A percentile compares a stretch with the other conserved stretches of the same genome.
These are phyloP conservation scores for Vollenhovia emeryi DNA, from an alignment of 1,140 invertebrate genomes.

Conservation along the genomic window DNA sequence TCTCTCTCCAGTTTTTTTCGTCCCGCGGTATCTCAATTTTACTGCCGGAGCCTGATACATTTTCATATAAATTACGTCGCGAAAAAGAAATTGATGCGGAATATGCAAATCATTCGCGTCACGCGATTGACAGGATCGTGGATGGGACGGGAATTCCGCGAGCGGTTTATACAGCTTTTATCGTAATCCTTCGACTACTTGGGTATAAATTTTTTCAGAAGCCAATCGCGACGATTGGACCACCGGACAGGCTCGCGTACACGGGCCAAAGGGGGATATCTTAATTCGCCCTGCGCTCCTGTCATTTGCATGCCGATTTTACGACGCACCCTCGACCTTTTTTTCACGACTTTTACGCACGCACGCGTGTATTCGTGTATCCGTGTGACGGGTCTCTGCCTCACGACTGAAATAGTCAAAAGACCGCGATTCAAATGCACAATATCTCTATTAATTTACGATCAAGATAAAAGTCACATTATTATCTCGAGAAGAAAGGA, in stretches of 20 bases:
- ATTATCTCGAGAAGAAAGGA: neutral
- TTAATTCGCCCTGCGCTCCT: constrained; percentile 61
- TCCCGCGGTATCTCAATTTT: neutral
- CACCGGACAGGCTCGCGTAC: neutral
- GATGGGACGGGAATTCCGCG: neutral
- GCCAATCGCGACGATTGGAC: constrained; percentile 7
- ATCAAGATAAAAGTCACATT: neutral
- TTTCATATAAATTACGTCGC: neutral
- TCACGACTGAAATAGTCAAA: neutral
- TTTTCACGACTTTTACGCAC: neutral
- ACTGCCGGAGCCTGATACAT: neutral
- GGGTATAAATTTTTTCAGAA: constrained; percentile 45
- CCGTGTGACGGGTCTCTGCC: neutral
- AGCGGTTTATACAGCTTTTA: neutral
- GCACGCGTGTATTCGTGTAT: constrained; percentile 1
- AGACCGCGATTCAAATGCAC: neutral
- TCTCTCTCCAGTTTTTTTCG: neutral
- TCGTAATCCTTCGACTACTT: constrained; percentile 6
- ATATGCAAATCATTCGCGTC: neutral
- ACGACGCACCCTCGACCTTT: constrained; percentile 33
- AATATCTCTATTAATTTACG: neutral
- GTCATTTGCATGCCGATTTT: constrained; percentile 62
- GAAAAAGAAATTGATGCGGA: neutral
- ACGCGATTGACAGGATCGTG: neutral
- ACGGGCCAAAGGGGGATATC: constrained; percentile 53